Percentiles rank a stretch among this genome's conserved stretches.
These are phyloP conservation scores for Contarinia nasturtii DNA, from an alignment of 1,140 invertebrate genomes.

Conservation along the genomic window DNA sequence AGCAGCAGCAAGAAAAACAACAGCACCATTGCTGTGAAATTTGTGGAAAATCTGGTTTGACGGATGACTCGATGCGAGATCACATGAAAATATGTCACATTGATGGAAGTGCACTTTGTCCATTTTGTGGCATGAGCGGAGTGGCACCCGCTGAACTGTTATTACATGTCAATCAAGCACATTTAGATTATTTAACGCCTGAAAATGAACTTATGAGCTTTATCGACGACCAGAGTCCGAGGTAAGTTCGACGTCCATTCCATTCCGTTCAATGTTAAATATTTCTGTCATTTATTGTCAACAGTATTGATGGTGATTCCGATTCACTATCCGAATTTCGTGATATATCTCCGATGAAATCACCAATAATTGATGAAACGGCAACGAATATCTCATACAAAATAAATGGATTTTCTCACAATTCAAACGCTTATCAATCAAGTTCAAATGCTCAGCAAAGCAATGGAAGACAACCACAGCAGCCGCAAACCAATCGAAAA, in stretches of 20 bases:
- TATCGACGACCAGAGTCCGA: conserved; percentile 41
- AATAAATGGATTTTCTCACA: background rate
- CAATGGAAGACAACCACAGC: background rate
- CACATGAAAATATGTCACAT: conserved; percentile 59
- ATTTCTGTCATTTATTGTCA: too few species aligned
- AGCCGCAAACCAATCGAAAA: background rate
- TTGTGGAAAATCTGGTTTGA: conserved; percentile 58
- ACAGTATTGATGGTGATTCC: conserved; percentile 29
- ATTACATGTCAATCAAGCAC: conserved; percentile 57
- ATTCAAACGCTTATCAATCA: background rate
- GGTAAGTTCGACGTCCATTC: conserved; percentile 21
- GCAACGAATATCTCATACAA: background rate
- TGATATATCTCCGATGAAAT: background rate
- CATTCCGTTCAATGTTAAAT: background rate
- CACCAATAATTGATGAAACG: background rate
- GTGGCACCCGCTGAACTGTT: conserved; percentile 52
- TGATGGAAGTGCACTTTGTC: conserved; percentile 53
- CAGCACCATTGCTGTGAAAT: conserved; percentile 48
- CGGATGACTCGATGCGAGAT: conserved; percentile 55
- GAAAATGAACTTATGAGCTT: conserved; percentile 40
- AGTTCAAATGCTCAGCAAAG: background rate
- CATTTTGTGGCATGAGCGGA: conserved; percentile 59
- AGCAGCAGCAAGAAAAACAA: too few species aligned
- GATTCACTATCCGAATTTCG: conserved; percentile 24
- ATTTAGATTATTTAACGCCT: conserved; percentile 58